Base-by-base conservation (phyloP, 1,140 invertebrate genomes). In the Thalassaphorura encarpata region DNA sequence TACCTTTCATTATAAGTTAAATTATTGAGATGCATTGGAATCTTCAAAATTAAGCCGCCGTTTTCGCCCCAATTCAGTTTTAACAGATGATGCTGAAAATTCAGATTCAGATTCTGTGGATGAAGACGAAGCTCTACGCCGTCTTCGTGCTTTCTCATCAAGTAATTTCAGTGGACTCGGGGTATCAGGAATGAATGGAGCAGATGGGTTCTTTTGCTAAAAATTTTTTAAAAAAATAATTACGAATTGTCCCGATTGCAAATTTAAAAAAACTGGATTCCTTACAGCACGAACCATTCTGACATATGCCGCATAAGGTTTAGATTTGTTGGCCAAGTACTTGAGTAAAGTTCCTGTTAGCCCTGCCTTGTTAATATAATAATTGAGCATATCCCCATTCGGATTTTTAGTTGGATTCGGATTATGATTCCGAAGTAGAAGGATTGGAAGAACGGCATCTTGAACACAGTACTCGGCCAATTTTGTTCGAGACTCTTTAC, bases 381-480 rank as follows among this genome's bases (percentile, higher is more conserved):
- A 56, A 6, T 48, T 18, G 4, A 64, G 4, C 11, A 60, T 54
- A 31, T 60, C 43, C 3, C 24, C 13, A n/a, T 57, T 23, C 2
- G 18, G 16, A 18, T 29, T 11, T 11, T 42, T 28, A 26, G 43
- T 27, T 0, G 27, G 21, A 33, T 52, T 24, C 23, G 46, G 26
- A 16, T 51, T 19, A 3, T 43, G 19, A 15, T 29, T 5, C 5
- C 48, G 15, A 18, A 64, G 18, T 11, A 64, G 43, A 16, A 52
- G 21, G 8, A 39, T 39, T 1, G 59, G 47, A 1, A 64, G 53
- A 24, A 24, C 40, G 6, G 58, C 39, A 29, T 64, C 62, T 26
- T 64, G 62, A 1, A 64, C 16, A 43, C 62, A 64, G 46, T 64
- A 64, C 13, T 39, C 29, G 1, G 62, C 62, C 2, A 64, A 28